These are phyloP conservation scores for Papilio machaon DNA, from an alignment of 1,140 invertebrate genomes.

Conservation along the genomic window DNA sequence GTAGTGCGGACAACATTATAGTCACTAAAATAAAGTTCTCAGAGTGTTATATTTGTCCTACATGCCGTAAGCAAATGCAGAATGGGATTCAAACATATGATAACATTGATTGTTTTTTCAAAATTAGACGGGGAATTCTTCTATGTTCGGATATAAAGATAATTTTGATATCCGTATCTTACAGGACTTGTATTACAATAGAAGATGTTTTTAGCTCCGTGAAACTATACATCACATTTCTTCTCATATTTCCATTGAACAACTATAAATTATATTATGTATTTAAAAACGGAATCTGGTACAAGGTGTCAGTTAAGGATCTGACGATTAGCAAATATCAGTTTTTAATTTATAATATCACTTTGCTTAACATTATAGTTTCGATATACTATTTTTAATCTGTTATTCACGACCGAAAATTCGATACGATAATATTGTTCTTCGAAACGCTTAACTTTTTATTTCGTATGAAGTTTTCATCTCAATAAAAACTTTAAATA, in stretches of 20 bases:
- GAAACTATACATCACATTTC: too few species aligned
- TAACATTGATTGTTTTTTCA: neutral
- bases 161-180: too few species aligned
- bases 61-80: neutral
- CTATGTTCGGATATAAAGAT: too few species aligned
- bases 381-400: neutral
- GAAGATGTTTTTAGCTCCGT: too few species aligned
- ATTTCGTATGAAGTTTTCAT: too few species aligned
- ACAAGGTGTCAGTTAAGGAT: constrained; percentile 4
- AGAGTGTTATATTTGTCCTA: neutral
- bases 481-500: too few species aligned
- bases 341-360: neutral
- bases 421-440: neutral
- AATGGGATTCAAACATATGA: neutral
- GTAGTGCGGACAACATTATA: constrained; percentile 2
- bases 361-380: neutral
- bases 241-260: too few species aligned
- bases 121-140: too few species aligned
- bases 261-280: neutral
- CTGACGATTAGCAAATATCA: neutral
- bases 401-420: neutral
- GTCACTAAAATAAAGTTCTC: constrained; percentile 26
- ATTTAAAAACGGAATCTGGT: neutral
- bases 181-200: too few species aligned
- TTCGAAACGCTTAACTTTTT: too few species aligned